phyloP scores from a whole-genome alignment of 2,797 vertebrate genomes.

The Sebastes diploproa region DNA sequence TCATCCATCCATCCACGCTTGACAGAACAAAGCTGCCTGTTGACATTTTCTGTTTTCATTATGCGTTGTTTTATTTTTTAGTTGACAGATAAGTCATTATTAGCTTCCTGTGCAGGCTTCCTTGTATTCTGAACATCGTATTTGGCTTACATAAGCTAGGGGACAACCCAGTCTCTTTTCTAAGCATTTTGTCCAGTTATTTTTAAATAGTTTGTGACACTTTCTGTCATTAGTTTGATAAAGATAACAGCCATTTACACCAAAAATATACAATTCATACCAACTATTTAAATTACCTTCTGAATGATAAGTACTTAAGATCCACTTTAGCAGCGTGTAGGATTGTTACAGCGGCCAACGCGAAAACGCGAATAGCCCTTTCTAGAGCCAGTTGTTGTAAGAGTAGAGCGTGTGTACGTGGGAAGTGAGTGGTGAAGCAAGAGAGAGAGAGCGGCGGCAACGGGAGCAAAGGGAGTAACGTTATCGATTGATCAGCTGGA shows the following conservation, averaged over 20 bases:
- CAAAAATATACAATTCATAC: background rate
- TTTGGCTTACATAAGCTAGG: background rate
- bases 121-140: background rate
- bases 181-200: background rate
- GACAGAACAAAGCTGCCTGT: background rate
- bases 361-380: too few species aligned
- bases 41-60: background rate
- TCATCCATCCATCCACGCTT: background rate
- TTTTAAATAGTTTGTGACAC: background rate
- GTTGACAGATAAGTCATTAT: background rate
- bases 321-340: background rate
- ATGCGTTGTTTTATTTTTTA: background rate
- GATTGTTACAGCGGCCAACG: too few species aligned
- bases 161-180: background rate
- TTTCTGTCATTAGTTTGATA: background rate
- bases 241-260: background rate
- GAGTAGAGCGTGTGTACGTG: too few species aligned
- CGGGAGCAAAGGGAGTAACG: accelerated
- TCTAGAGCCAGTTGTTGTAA: too few species aligned
- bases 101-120: background rate
- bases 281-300: background rate
- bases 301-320: background rate
- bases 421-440: too few species aligned
- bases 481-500: too few species aligned
- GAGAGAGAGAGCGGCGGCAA: accelerated